phyloP scores from a whole-genome alignment of 2,797 vertebrate species.

The Garrulus glandarius region DNA sequence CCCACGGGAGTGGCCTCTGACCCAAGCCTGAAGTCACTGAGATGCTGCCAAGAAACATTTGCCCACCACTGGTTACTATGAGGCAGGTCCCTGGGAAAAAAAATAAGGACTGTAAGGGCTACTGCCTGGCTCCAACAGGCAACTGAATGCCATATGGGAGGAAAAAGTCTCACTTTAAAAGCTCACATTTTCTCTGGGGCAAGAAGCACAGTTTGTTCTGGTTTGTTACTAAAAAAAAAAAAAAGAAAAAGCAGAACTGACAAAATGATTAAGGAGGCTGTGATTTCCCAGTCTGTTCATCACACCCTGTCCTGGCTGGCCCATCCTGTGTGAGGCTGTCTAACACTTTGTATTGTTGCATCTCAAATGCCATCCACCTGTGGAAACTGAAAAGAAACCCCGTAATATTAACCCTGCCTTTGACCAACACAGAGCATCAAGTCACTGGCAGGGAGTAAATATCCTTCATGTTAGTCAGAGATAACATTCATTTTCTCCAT shows the following conservation, averaged over 20 bases:
- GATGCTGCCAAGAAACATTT: background rate
- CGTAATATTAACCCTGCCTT: background rate
- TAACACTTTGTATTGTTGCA: background rate
- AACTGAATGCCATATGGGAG: background rate
- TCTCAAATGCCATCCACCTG: background rate
- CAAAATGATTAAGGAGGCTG: background rate
- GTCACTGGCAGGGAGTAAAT: background rate
- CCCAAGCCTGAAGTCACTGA: background rate
- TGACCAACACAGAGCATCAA: background rate
- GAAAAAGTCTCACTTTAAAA: background rate
- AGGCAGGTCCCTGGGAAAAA: background rate
- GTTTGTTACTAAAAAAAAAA: background rate
- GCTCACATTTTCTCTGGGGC: background rate
- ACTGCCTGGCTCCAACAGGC: background rate
- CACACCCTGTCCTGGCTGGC: background rate
- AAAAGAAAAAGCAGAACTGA: background rate
- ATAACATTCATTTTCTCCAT: constrained; percentile 16
- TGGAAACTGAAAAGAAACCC: background rate
- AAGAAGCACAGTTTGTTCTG: constrained; percentile 12
- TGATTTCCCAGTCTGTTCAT: background rate
- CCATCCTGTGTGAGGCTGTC: background rate
- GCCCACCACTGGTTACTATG: background rate
- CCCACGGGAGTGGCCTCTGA: background rate
- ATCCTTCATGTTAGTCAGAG: background rate
- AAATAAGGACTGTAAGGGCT: background rate